Conservation (phyloP, 2,888 invertebrate genomes). For the Eilema griseolum region DNA sequence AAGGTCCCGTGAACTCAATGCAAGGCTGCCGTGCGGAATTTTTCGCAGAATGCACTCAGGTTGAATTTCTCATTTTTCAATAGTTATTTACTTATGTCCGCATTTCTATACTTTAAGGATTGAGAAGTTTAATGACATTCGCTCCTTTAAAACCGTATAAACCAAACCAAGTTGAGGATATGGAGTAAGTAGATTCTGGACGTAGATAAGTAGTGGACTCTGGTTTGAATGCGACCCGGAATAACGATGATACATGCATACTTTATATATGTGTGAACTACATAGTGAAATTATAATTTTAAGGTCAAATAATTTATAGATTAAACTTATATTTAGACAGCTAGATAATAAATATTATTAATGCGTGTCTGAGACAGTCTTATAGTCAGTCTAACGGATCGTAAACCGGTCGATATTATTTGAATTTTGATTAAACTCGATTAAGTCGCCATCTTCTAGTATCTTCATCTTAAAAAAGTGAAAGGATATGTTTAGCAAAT, state of each 20-base stretch:
- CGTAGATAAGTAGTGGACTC: too few relatives aligned
- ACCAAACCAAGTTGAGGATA: too few relatives aligned
- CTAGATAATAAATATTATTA: constrained; percentile 3
- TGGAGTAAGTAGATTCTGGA: too few relatives aligned
- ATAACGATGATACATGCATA: too few relatives aligned
- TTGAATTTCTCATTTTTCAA: constrained; percentile 19
- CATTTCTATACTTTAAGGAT: background rate
- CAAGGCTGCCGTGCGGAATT: constrained; percentile 39
- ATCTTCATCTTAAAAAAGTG: constrained; percentile 11
- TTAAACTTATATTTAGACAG: background rate
- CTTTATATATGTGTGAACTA: too few relatives aligned
- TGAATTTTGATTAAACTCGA: constrained; percentile 7
- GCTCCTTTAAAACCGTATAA: too few relatives aligned
- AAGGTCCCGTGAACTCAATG: constrained; percentile 39
- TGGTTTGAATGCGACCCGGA: too few relatives aligned
- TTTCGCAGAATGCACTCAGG: constrained; percentile 30
- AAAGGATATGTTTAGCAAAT: constrained; percentile 8
- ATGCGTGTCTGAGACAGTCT: background rate
- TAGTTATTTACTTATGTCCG: constrained; percentile 19
- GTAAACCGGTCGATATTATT: constrained; percentile 10
- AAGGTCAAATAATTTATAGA: background rate
- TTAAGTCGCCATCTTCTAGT: background rate
- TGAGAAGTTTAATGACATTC: too few relatives aligned
- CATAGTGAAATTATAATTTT: background rate
- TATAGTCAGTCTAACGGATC: background rate